Conservation (phyloP, 2,113 vertebrate species). For the Monarcha castaneiventris region DNA sequence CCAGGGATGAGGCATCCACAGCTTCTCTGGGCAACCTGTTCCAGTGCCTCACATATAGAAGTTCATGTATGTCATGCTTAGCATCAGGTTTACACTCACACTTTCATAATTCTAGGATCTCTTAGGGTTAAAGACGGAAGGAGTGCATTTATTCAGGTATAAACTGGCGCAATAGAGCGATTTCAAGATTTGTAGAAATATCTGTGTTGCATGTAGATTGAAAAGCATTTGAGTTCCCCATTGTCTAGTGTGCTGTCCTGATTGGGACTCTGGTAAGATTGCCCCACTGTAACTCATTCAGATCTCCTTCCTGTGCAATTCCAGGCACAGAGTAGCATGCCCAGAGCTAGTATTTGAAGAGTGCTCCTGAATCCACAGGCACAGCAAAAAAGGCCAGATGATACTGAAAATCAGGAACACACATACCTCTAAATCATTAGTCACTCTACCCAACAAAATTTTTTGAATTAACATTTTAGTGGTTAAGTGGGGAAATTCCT, state of each 20-base stretch:
- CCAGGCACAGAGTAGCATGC: neutral
- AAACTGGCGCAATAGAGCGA: slow-evolving; percentile 3
- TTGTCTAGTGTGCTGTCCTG: neutral
- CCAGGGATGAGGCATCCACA: neutral
- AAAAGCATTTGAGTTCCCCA: neutral
- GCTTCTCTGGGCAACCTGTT: neutral
- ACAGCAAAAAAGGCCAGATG: neutral
- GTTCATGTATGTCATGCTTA: neutral
- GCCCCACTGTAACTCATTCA: neutral
- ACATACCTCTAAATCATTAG: neutral
- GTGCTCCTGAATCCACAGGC: neutral
- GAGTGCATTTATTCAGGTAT: neutral
- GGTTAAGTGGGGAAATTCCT: slow-evolving; percentile 40
- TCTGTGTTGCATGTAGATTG: neutral
- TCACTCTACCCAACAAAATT: neutral
- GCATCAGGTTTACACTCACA: neutral
- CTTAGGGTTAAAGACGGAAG: neutral
- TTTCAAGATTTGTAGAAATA: neutral
- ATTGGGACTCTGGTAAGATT: neutral
- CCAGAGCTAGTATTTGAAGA: neutral
- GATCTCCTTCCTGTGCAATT: neutral
- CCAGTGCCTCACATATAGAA: neutral
- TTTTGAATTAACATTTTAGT: slow-evolving; percentile 1
- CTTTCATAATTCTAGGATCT: neutral
- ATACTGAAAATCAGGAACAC: neutral